Conservation (phyloP, 2,888 invertebrate species). For the Hypena proboscidalis region DNA sequence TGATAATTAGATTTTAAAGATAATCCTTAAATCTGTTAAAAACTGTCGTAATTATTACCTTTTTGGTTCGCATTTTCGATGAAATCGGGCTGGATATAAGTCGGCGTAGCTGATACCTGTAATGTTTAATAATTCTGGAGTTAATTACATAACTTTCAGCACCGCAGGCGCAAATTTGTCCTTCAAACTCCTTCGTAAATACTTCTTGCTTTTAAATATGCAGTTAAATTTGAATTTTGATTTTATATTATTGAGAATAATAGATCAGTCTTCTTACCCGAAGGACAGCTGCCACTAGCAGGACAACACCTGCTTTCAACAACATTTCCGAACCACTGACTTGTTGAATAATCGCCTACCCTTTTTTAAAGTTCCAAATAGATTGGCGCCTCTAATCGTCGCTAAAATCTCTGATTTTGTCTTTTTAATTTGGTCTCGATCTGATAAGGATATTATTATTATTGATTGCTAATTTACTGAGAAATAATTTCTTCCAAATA, state of each 20-base stretch:
- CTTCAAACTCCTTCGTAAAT: no score
- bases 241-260: no score
- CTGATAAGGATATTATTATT: no score
- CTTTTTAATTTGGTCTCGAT: no score
- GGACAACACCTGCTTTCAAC: slow-evolving; percentile 48
- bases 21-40: no score
- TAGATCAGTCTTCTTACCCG: slow-evolving; percentile 65
- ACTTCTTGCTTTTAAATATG: no score
- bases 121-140: slow-evolving; percentile 14
- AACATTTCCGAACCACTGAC: slow-evolving; percentile 56
- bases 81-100: slow-evolving; percentile 31
- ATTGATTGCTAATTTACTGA: no score
- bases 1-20: background rate
- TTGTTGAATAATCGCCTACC: slow-evolving; percentile 6
- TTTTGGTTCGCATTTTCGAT: slow-evolving; percentile 37
- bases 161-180: no score
- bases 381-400: slow-evolving; percentile 23
- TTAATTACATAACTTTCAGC: no score
- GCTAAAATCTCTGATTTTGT: slow-evolving; percentile 7
- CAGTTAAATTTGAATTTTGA: no score
- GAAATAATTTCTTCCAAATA: no score
- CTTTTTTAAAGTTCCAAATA: slow-evolving; percentile 10
- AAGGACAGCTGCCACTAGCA: slow-evolving; percentile 49
- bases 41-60: slow-evolving; percentile 24
- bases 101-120: slow-evolving; percentile 53